Percentiles rank a stretch among this genome's conserved stretches.
These are phyloP conservation scores for Ornithoptera alexandrae DNA, from an alignment of 2,888 invertebrate genomes.

Conservation along the genomic window DNA sequence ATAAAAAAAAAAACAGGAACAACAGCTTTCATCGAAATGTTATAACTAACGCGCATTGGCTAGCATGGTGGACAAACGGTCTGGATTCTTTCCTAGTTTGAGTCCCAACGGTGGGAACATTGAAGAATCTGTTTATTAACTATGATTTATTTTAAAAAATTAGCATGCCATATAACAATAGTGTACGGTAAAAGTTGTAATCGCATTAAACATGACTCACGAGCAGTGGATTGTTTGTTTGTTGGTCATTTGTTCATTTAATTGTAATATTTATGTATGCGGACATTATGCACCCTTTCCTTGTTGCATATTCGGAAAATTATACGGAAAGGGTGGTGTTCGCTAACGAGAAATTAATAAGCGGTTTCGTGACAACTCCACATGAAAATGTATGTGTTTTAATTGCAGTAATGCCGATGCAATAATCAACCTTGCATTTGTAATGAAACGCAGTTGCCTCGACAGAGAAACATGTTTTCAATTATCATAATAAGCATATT, in stretches of 20 bases:
- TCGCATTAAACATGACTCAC: constrained; percentile 35
- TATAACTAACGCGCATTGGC: too few species aligned
- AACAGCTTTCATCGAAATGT: too few species aligned
- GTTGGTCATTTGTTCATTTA: constrained; percentile 36
- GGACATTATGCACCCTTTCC: constrained; percentile 19
- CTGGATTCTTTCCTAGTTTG: too few species aligned
- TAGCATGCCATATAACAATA: background rate
- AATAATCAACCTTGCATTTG: background rate
- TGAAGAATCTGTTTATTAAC: too few species aligned
- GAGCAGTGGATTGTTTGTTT: constrained; percentile 34
- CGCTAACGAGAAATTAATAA: constrained; percentile 42
- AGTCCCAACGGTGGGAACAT: too few species aligned
- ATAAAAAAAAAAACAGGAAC: too few species aligned
- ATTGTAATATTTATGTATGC: constrained; percentile 36
- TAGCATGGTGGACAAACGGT: too few species aligned
- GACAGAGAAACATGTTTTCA: background rate
- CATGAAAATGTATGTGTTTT: constrained; percentile 6
- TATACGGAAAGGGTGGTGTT: constrained; percentile 37
- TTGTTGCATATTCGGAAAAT: constrained; percentile 34
- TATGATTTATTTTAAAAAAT: background rate
- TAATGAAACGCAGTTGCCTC: background rate
- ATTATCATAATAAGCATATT: too few species aligned
- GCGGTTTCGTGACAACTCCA: constrained; percentile 45
- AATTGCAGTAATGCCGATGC: background rate
- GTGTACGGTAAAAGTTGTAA: background rate